These are phyloP conservation scores for Carposina sasakii DNA, from an alignment of 1,140 invertebrate species.

Conservation along the genomic window DNA sequence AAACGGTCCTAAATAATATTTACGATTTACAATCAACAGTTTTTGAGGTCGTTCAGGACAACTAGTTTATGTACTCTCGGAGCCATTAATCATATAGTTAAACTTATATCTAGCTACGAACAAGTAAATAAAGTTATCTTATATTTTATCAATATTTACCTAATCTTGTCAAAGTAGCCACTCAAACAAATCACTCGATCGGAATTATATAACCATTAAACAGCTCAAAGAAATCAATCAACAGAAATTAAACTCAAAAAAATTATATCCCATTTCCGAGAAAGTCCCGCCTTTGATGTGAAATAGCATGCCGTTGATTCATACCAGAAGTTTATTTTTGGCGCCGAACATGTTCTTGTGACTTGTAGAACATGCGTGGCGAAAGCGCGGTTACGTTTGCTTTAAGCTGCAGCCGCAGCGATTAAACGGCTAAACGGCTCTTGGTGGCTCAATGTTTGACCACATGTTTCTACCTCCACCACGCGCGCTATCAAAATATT, in stretches of 20 bases:
- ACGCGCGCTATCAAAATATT: conserved; percentile 69
- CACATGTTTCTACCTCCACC: conserved; percentile 61
- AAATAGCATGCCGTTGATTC: conserved; percentile 55
- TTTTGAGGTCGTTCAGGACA: no score
- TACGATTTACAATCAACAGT: no score
- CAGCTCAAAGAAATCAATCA: no score
- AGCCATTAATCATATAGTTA: no score
- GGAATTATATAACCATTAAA: no score
- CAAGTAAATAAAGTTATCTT: no score
- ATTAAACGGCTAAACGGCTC: conserved; percentile 46
- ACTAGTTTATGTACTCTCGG: no score
- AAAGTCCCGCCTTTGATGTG: conserved; percentile 54
- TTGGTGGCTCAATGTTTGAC: conserved; percentile 66
- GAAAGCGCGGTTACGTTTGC: conserved; percentile 44
- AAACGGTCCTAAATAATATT: conserved; percentile 38
- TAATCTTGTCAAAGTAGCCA: no score
- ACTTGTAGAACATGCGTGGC: conserved; percentile 29
- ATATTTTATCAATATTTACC: no score
- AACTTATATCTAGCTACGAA: no score
- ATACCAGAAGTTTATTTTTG: conserved; percentile 50
- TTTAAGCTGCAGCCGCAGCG: conserved; percentile 39
- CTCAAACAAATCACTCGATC: no score
- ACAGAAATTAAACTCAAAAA: no score
- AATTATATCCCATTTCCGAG: conserved; percentile 43
- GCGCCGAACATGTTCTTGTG: conserved; percentile 19